phyloP scores from a whole-genome alignment of 2,113 vertebrate species.

The Cyanoramphus novaezelandiae region DNA sequence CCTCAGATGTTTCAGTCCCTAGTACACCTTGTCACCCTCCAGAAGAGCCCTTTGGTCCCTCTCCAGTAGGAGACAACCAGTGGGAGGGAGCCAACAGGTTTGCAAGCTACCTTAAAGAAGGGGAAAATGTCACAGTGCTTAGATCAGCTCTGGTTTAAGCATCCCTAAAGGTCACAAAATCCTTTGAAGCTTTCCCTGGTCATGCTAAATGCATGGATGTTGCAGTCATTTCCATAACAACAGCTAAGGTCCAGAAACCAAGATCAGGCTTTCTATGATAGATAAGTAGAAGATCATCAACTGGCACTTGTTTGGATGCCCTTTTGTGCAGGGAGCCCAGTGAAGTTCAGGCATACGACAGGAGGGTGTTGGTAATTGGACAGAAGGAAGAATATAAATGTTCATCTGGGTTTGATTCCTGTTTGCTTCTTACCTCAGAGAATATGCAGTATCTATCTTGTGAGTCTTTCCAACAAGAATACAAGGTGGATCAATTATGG shows the following conservation, averaged over 20 bases:
- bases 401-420: not conserved
- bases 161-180: not conserved
- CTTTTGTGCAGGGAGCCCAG: not conserved
- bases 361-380: not conserved
- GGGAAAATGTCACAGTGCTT: not conserved
- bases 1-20: not conserved
- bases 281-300: not conserved
- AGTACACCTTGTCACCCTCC: not conserved
- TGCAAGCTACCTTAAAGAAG: not conserved
- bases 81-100: not conserved
- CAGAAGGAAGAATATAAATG: not conserved
- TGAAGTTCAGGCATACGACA: not conserved
- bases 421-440: not conserved
- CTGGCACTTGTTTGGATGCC: not conserved
- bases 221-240: not conserved
- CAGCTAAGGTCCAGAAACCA: not conserved
- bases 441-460: not conserved
- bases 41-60: not conserved
- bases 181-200: not conserved
- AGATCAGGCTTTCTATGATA: not conserved
- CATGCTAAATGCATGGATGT: not conserved
- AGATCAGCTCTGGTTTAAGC: not conserved
- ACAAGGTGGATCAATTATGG: not conserved
- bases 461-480: not conserved
- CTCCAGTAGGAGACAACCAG: not conserved